phyloP scores from a whole-genome alignment of 2,888 invertebrate species.

The Crematogaster levior region DNA sequence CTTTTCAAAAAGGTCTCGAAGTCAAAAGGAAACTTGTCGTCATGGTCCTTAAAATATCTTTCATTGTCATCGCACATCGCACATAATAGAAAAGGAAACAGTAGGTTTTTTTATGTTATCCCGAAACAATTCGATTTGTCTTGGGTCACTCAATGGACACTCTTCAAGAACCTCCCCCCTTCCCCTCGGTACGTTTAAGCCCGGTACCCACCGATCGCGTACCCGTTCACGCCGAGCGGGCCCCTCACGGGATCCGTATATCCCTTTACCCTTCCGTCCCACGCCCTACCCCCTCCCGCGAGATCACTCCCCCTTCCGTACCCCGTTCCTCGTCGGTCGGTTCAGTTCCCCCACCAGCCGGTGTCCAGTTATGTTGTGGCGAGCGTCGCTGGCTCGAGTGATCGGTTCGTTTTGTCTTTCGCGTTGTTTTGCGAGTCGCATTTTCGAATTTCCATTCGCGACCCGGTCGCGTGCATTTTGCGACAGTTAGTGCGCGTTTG shows the following conservation, averaged over 20 bases:
- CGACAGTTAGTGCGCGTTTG: constrained; percentile 23
- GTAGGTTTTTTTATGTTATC: too few species aligned
- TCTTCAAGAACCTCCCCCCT: too few species aligned
- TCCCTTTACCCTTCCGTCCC: constrained; percentile 42
- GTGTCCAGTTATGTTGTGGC: constrained; percentile 85
- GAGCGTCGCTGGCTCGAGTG: constrained; percentile 67
- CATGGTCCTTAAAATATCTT: too few species aligned
- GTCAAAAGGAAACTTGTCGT: too few species aligned
- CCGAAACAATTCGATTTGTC: too few species aligned
- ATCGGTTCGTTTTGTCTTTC: constrained; percentile 14
- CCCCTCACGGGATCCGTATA: constrained; percentile 55
- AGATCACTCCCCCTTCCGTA: constrained; percentile 29
- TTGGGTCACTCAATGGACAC: too few species aligned
- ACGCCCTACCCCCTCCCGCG: constrained; percentile 55
- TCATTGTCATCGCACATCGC: too few species aligned
- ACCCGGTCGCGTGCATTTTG: background rate
- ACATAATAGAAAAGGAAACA: too few species aligned
- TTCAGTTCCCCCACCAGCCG: constrained; percentile 80
- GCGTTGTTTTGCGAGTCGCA: constrained; percentile 16
- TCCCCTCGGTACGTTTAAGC: too few species aligned
- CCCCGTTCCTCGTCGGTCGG: constrained; percentile 74
- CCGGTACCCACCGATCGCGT: too few species aligned
- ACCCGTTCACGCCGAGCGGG: background rate
- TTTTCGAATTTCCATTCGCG: background rate
- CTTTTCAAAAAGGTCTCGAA: too few species aligned